These are phyloP conservation scores for Tillus elongatus DNA, from an alignment of 2,888 invertebrate species.

Conservation along the genomic window DNA sequence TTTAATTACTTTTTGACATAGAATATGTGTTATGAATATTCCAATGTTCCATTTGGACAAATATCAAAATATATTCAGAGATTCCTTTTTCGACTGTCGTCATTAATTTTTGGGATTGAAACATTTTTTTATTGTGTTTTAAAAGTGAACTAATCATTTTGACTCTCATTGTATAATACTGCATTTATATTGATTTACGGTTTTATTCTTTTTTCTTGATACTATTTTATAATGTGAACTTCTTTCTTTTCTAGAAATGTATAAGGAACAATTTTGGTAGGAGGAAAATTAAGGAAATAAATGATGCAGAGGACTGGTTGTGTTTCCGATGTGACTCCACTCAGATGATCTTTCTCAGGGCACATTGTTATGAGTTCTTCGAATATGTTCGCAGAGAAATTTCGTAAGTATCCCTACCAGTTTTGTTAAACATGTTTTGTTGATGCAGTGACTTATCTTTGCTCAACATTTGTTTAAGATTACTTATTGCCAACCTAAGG, in stretches of 20 bases:
- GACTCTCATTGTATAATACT: no score
- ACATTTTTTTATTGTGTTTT: no score
- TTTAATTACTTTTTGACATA: no score
- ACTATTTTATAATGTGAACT: not conserved
- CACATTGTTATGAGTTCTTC: slow-evolving; percentile 62
- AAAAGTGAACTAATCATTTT: no score
- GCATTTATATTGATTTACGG: not conserved
- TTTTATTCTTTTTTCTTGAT: not conserved
- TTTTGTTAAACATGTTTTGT: no score
- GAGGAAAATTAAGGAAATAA: slow-evolving; percentile 58
- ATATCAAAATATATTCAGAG: no score
- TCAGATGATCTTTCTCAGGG: slow-evolving; percentile 56
- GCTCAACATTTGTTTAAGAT: no score
- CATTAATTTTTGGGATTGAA: no score
- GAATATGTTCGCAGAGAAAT: slow-evolving; percentile 57
- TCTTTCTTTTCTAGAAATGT: slow-evolving; percentile 53
- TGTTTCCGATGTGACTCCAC: slow-evolving; percentile 66
- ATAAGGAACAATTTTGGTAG: slow-evolving; percentile 62
- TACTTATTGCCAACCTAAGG: not conserved
- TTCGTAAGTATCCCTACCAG: slow-evolving; percentile 47
- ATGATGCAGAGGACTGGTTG: slow-evolving; percentile 70
- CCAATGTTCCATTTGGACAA: no score
- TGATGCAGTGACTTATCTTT: no score
- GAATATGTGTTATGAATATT: no score
- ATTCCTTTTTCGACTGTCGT: no score